Evolutionary conservation across 2,888 invertebrate genomes (phyloP).

Genomic region (Trachelus troglodyta): DNA sequence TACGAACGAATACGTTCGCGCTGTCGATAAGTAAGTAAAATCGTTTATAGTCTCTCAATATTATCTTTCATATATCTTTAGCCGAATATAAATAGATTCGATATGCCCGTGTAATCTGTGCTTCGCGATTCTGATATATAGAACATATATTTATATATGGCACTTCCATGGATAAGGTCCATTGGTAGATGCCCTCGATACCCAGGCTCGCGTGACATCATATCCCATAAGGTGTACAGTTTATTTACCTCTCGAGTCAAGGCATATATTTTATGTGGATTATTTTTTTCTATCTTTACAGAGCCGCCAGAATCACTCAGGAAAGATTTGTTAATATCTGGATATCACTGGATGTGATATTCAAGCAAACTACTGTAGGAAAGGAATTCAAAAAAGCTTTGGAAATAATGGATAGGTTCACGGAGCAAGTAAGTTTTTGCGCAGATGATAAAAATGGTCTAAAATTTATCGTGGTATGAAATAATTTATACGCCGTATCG

Average conservation of each 20-base stretch:
- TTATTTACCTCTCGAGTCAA: no score
- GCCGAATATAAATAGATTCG: no score
- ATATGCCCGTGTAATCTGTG: no score
- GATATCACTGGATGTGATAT: conserved; percentile 68
- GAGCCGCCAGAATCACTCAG: conserved; percentile 61
- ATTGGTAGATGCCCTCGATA: no score
- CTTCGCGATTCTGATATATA: no score
- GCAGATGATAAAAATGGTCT: neutral
- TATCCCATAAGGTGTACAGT: no score
- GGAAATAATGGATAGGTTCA: conserved; percentile 68
- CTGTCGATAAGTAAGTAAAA: conserved; percentile 60
- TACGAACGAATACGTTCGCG: conserved; percentile 61
- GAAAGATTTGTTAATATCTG: conserved; percentile 67
- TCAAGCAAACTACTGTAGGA: conserved; percentile 65
- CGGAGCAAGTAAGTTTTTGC: conserved; percentile 63
- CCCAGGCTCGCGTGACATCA: no score
- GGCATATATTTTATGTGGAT: neutral
- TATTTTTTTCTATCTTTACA: conserved; percentile 32
- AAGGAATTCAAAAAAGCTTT: conserved; percentile 66
- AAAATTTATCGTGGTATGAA: neutral
- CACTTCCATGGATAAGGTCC: no score
- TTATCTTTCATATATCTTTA: neutral
- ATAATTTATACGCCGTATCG: neutral
- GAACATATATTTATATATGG: no score
- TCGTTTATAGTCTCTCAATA: neutral